These are phyloP conservation scores for Callipepla squamata DNA, from an alignment of 2,113 vertebrate genomes.

Conservation along the genomic window DNA sequence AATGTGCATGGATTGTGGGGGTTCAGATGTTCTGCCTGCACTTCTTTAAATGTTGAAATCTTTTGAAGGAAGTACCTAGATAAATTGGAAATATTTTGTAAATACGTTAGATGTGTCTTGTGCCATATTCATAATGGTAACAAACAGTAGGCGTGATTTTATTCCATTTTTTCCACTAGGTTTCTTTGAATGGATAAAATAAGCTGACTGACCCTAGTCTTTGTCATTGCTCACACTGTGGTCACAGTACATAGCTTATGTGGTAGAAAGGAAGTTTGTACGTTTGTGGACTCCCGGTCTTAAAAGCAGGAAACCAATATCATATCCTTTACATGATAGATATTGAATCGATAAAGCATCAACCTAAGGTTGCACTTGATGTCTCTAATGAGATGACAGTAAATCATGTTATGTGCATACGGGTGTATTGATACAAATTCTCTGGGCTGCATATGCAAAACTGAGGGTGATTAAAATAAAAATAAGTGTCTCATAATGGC, in stretches of 20 bases:
- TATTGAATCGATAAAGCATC: slow-evolving; percentile 46
- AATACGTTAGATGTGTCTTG: neutral
- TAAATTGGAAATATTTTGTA: neutral
- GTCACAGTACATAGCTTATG: neutral
- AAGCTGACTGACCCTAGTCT: neutral
- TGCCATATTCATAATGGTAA: neutral
- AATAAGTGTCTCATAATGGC: neutral
- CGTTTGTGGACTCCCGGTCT: neutral
- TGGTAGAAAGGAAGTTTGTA: neutral
- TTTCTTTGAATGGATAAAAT: neutral
- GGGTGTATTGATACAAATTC: slow-evolving; percentile 62
- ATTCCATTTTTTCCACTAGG: neutral
- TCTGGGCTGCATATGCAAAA: slow-evolving; percentile 48
- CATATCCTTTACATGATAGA: slow-evolving; percentile 36
- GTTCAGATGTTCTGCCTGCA: neutral
- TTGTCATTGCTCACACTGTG: neutral
- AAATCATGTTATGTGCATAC: slow-evolving; percentile 54
- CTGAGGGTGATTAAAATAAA: slow-evolving; percentile 22
- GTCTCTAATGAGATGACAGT: slow-evolving; percentile 58
- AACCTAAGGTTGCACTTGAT: slow-evolving; percentile 49
- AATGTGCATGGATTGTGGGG: neutral
- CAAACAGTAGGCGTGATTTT: neutral
- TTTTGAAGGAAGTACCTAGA: neutral
- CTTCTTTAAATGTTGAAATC: neutral
- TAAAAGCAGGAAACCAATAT: slow-evolving; percentile 63